These are phyloP conservation scores for Gryllus longicercus DNA, from an alignment of 2,888 invertebrate species.

Conservation along the genomic window DNA sequence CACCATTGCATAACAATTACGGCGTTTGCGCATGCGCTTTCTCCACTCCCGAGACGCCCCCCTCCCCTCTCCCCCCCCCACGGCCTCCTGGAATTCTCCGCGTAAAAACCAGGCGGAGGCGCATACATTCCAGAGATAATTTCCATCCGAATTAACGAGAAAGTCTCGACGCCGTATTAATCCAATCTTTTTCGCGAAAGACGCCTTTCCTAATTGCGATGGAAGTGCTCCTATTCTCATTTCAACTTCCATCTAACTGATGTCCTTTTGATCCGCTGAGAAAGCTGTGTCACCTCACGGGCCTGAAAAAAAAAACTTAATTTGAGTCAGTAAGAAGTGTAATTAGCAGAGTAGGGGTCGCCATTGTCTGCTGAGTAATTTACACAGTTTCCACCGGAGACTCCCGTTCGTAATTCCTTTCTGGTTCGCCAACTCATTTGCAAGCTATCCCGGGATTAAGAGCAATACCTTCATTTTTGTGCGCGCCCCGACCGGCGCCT, in stretches of 20 bases:
- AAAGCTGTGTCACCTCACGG: neutral
- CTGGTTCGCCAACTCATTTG: neutral
- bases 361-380: neutral
- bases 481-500: too few relatives aligned
- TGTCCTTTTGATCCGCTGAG: constrained; percentile 8
- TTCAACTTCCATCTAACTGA: constrained; percentile 17
- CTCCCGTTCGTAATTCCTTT: neutral
- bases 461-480: too few relatives aligned
- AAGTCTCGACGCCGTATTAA: constrained; percentile 19
- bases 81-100: neutral
- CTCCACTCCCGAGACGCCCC: neutral
- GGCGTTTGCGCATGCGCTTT: neutral
- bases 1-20: constrained; percentile 6
- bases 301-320: neutral
- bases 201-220: constrained; percentile 24
- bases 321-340: neutral
- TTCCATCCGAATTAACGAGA: constrained; percentile 20
- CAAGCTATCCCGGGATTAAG: neutral
- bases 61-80: neutral
- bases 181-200: constrained; percentile 26
- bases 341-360: neutral
- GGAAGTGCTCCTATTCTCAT: constrained; percentile 18
- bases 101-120: neutral
- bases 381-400: neutral
- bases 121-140: neutral